Percentiles rank a stretch among this genome's conserved stretches.
Evolutionary conservation across 2,888 invertebrate species (phyloP).

Genomic region (Eilema griseolum): DNA sequence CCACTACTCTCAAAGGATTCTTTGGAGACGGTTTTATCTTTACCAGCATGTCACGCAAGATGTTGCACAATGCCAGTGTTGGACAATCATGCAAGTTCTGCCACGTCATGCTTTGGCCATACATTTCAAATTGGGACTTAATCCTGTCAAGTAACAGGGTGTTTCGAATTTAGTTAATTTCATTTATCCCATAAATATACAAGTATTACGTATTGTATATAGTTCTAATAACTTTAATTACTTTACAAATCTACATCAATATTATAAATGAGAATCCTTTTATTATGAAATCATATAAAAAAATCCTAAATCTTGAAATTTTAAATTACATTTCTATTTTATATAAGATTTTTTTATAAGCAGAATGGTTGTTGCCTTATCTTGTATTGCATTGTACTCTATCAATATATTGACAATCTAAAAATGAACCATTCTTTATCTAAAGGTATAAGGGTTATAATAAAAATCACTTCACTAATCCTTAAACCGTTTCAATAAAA

Average conservation of each 20-base stretch:
- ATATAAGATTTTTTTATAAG: background rate
- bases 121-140: constrained; percentile 76
- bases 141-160: constrained; percentile 73
- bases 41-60: constrained; percentile 77
- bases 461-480: constrained; percentile 56
- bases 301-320: background rate
- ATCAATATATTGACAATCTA: background rate
- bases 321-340: background rate
- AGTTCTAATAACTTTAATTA: too few species aligned
- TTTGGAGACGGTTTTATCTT: constrained; percentile 81
- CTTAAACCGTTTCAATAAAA: constrained; percentile 58
- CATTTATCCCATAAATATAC: constrained; percentile 15
- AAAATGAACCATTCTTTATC: constrained; percentile 20
- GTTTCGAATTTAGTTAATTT: constrained; percentile 53
- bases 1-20: constrained; percentile 74
- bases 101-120: constrained; percentile 79
- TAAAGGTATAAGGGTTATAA: constrained; percentile 21
- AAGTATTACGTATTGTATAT: background rate
- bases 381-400: background rate
- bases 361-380: background rate
- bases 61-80: constrained; percentile 81
- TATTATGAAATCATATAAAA: background rate
- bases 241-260: background rate
- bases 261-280: background rate
- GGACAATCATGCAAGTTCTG: constrained; percentile 65